Evolutionary conservation across 2,888 invertebrate genomes (phyloP).

Genomic region (Hemaris fuciformis): DNA sequence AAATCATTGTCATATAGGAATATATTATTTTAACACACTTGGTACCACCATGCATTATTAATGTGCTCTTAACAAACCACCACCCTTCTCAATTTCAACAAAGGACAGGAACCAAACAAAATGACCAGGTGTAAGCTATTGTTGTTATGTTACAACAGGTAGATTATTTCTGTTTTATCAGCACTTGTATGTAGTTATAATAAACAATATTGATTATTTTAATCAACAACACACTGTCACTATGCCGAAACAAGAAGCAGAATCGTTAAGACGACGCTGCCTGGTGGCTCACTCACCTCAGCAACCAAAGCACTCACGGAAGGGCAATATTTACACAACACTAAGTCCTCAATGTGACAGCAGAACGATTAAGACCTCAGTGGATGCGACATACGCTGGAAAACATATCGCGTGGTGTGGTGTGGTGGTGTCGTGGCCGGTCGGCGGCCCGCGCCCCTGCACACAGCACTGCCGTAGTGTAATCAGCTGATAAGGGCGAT

Average conservation of each 20-base stretch:
- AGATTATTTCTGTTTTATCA: not conserved
- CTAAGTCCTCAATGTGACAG: not conserved
- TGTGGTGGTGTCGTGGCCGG: conserved; percentile 1
- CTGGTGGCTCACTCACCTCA: not conserved
- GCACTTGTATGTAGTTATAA: not conserved
- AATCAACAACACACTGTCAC: not conserved
- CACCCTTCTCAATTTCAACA: not conserved
- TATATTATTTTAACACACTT: not conserved
- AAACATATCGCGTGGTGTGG: not conserved
- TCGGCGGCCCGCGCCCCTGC: conserved; percentile 31
- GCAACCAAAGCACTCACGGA: not conserved
- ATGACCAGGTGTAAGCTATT: not conserved
- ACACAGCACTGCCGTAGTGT: conserved; percentile 46
- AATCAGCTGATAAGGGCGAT: conserved; percentile 76
- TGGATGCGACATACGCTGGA: not conserved
- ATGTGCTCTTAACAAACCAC: not conserved
- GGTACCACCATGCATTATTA: not conserved
- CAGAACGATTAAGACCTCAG: not conserved
- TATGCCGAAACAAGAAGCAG: not conserved
- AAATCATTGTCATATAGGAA: not conserved
- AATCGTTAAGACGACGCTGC: not conserved
- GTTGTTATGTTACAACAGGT: not conserved
- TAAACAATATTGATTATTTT: not conserved
- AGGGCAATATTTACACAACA: not conserved
- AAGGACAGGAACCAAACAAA: not conserved